Percentiles rank a stretch among this genome's conserved stretches.
Evolutionary conservation across 2,797 vertebrate species (phyloP).

Genomic region (Pangasius krempfi): DNA sequence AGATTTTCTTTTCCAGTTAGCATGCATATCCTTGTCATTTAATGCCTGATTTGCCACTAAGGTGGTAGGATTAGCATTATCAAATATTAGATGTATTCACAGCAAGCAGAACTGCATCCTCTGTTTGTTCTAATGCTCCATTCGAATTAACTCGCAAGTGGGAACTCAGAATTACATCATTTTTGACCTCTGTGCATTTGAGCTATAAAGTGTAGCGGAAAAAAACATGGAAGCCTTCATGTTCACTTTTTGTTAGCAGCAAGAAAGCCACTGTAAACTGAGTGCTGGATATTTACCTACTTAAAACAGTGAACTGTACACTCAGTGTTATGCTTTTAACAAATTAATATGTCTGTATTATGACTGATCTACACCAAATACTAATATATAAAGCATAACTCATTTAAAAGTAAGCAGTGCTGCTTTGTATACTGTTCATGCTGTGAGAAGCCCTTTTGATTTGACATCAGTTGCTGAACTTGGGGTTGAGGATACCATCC

Average conservation of each 20-base stretch:
- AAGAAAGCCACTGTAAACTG: background rate
- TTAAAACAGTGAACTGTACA: background rate
- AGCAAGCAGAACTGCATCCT: background rate
- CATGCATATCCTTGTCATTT: background rate
- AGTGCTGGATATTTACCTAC: background rate
- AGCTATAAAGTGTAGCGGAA: no score
- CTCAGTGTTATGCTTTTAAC: background rate
- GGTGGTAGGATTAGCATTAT: conserved; percentile 4
- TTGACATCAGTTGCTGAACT: background rate
- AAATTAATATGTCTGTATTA: background rate
- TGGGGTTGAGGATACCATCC: background rate
- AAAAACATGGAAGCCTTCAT: no score
- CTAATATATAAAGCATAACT: background rate
- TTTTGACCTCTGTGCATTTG: background rate
- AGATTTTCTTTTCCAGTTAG: background rate
- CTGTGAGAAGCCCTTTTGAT: background rate
- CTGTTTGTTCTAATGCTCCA: no score
- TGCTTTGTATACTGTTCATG: background rate
- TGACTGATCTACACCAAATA: background rate
- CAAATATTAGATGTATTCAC: background rate
- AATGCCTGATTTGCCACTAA: conserved; percentile 1
- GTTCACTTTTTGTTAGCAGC: background rate
- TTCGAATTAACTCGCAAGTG: background rate
- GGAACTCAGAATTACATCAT: background rate
- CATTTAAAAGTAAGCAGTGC: background rate